Percentiles rank a stretch among this genome's conserved stretches.
These are phyloP conservation scores for Teinopalpus imperialis DNA, from an alignment of 2,888 invertebrate genomes.

Conservation along the genomic window DNA sequence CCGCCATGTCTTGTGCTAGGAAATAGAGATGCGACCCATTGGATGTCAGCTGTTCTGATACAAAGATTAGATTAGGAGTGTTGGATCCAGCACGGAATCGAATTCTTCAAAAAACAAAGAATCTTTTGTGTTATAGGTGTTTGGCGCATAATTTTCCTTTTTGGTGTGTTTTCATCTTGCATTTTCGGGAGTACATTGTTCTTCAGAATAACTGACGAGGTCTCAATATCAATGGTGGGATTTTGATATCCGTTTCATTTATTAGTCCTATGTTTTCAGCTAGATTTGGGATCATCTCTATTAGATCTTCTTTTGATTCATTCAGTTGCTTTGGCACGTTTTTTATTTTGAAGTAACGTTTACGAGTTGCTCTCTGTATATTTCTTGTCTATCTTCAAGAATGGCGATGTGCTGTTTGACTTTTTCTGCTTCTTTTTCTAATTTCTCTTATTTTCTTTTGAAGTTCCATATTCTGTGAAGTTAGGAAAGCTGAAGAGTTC, in stretches of 20 bases:
- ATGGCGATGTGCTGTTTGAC: not conserved
- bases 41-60: slow-evolving; percentile 26
- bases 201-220: slow-evolving; percentile 16
- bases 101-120: no score
- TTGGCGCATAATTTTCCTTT: slow-evolving; percentile 28
- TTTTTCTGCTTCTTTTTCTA: not conserved
- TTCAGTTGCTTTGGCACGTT: slow-evolving; percentile 21
- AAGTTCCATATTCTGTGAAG: no score
- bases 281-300: slow-evolving; percentile 18
- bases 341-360: slow-evolving; percentile 19
- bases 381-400: not conserved
- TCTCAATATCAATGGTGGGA: slow-evolving; percentile 23
- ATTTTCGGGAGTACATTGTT: slow-evolving; percentile 26
- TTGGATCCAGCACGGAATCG: slow-evolving; percentile 14
- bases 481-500: no score
- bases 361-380: not conserved
- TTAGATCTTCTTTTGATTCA: slow-evolving; percentile 20
- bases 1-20: slow-evolving; percentile 23
- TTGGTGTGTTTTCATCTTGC: slow-evolving; percentile 26
- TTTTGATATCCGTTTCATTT: slow-evolving; percentile 16
- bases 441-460: not conserved
- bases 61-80: slow-evolving; percentile 27
- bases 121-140: no score
- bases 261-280: slow-evolving; percentile 6
- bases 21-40: slow-evolving; percentile 26